phyloP scores from a whole-genome alignment of 92 coral and sea anemone genomes.

The Scolanthus callimorphus region DNA sequence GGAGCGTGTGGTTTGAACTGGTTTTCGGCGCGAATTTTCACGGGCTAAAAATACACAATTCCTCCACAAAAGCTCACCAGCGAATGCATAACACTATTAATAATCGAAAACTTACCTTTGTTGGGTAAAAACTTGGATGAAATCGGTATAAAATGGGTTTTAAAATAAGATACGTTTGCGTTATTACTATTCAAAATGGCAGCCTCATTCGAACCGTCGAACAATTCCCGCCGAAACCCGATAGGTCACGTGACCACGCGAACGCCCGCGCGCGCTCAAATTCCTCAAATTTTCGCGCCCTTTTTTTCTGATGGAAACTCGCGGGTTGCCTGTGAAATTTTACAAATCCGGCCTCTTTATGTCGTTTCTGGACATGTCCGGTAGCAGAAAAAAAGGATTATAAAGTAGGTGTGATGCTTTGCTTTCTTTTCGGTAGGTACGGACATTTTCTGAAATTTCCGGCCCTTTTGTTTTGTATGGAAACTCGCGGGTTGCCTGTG shows the following conservation, averaged over 20 bases:
- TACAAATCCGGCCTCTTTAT: no score
- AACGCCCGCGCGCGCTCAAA: conserved; percentile 21
- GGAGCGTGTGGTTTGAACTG: not conserved
- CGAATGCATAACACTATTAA: not conserved
- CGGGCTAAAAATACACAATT: not conserved
- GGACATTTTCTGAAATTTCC: no score
- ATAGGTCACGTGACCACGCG: conserved; percentile 81
- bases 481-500: no score
- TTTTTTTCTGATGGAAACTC: not conserved
- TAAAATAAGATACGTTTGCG: not conserved
- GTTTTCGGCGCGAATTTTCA: not conserved
- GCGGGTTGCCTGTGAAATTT: not conserved
- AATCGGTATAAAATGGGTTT: conserved; percentile 18
- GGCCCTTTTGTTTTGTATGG: no score
- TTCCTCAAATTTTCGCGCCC: conserved; percentile 1
- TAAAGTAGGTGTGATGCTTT: no score
- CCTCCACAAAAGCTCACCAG: not conserved
- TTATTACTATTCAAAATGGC: conserved; percentile 84
- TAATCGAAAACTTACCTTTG: conserved; percentile 13
- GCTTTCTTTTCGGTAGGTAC: no score
- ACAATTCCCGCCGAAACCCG: conserved; percentile 96
- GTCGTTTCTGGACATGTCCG: no score
- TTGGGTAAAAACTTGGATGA: conserved; percentile 10
- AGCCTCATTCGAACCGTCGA: conserved; percentile 88
- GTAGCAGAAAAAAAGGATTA: no score